Conservation (phyloP, 2,113 vertebrate genomes). For the Epinephelus moara region DNA sequence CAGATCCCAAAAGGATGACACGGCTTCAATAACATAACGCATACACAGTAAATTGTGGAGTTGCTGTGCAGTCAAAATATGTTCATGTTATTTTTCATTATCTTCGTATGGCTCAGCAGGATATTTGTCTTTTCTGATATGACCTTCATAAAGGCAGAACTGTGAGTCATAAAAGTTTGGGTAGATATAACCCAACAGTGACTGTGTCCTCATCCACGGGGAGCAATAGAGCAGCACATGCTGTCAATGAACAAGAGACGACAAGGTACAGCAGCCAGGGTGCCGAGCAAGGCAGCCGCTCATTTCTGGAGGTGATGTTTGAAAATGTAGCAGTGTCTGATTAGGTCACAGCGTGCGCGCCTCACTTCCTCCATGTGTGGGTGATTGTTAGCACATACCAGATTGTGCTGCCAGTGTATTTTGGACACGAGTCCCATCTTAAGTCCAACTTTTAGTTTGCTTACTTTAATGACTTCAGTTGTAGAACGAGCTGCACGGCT, state of each 20-base stretch:
- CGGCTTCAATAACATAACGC: background rate
- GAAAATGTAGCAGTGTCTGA: background rate
- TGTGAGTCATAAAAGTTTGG: background rate
- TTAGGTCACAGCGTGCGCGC: background rate
- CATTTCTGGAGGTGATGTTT: background rate
- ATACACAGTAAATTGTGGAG: background rate
- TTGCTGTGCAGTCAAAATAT: background rate
- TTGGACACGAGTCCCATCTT: background rate
- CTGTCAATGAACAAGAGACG: background rate
- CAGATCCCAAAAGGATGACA: background rate
- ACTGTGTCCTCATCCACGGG: background rate
- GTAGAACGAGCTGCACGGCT: too few relatives aligned
- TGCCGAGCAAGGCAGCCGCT: background rate
- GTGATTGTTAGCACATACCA: background rate
- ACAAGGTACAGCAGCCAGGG: background rate
- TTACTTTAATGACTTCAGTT: too few relatives aligned
- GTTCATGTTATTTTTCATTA: background rate
- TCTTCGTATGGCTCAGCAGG: background rate
- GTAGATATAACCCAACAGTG: background rate
- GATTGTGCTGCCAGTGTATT: background rate
- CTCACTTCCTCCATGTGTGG: background rate
- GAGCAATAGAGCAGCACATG: background rate
- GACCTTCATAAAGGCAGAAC: background rate
- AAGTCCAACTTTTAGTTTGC: background rate
- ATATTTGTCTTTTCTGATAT: background rate